phyloP scores from a whole-genome alignment of 2,888 invertebrate species.

The Thera obeliscata region DNA sequence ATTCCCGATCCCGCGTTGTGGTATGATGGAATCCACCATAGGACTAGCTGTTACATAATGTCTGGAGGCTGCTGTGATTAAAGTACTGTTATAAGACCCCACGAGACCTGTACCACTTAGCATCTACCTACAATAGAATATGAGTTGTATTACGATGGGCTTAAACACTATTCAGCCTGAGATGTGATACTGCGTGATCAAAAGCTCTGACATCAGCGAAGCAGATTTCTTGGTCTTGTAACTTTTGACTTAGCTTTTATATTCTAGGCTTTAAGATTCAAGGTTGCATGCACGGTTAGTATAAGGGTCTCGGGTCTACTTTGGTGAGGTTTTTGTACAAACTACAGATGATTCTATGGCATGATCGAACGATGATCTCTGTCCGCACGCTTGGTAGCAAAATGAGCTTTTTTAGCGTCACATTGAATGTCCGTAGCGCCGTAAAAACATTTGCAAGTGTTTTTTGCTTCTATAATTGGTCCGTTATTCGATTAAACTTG shows the following conservation, averaged over 20 bases:
- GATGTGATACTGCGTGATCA: neutral
- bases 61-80: slow-evolving; percentile 70
- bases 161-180: slow-evolving; percentile 4
- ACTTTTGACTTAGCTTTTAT: slow-evolving; percentile 3
- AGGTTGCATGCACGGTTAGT: neutral
- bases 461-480: slow-evolving; percentile 37
- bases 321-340: neutral
- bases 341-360: slow-evolving; percentile 13
- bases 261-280: neutral
- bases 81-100: slow-evolving; percentile 83
- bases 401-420: slow-evolving; percentile 75
- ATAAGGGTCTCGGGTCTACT: neutral
- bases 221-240: slow-evolving; percentile 3
- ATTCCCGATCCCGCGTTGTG: slow-evolving; percentile 62
- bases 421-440: slow-evolving; percentile 52
- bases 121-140: neutral
- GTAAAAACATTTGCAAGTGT: slow-evolving; percentile 40
- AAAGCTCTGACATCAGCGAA: neutral
- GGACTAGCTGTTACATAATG: slow-evolving; percentile 80
- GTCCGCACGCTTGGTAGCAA: slow-evolving; percentile 78
- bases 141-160: neutral
- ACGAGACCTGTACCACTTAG: slow-evolving; percentile 35
- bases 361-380: slow-evolving; percentile 74
- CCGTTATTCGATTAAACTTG: slow-evolving; percentile 37
- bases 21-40: slow-evolving; percentile 64